A percentile compares a stretch with the other conserved stretches of the same genome.
Evolutionary conservation across 2,888 invertebrate genomes (phyloP).

Genomic region (Panzeria rudis): DNA sequence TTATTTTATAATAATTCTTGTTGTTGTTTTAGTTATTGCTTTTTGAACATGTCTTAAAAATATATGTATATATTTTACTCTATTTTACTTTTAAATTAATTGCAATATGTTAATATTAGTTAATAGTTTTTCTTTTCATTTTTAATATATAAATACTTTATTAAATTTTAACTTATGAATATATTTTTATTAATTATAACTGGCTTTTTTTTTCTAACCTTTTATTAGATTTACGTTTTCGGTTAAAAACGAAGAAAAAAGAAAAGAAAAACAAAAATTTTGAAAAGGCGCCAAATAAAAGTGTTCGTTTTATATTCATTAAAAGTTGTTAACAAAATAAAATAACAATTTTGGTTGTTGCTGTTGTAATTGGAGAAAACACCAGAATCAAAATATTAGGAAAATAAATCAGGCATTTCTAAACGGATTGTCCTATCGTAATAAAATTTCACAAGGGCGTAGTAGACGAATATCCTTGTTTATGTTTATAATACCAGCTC

Average conservation of each 20-base stretch:
- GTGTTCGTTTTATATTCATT: neutral
- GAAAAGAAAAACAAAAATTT: neutral
- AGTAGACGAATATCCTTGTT: no score
- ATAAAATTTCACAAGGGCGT: no score
- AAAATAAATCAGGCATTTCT: no score
- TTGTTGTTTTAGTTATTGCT: conserved; percentile 83
- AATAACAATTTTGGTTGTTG: conserved; percentile 24
- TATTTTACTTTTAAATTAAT: conserved; percentile 64
- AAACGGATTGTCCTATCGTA: no score
- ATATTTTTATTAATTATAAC: conserved; percentile 54
- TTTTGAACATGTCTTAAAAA: conserved; percentile 83
- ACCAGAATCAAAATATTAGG: no score
- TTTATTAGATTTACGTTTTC: neutral
- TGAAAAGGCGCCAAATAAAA: conserved; percentile 29
- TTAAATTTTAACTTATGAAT: conserved; percentile 58
- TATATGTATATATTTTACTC: conserved; percentile 76
- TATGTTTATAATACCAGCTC: no score
- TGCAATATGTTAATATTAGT: conserved; percentile 72
- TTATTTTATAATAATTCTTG: conserved; percentile 72
- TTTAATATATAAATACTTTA: conserved; percentile 69
- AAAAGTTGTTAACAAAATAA: conserved; percentile 3
- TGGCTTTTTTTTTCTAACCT: conserved; percentile 28
- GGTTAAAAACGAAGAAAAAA: conserved; percentile 22
- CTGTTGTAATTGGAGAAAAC: neutral
- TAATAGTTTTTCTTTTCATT: conserved; percentile 69